Conservation (phyloP, 1,140 invertebrate genomes). For the Pararge aegeria region DNA sequence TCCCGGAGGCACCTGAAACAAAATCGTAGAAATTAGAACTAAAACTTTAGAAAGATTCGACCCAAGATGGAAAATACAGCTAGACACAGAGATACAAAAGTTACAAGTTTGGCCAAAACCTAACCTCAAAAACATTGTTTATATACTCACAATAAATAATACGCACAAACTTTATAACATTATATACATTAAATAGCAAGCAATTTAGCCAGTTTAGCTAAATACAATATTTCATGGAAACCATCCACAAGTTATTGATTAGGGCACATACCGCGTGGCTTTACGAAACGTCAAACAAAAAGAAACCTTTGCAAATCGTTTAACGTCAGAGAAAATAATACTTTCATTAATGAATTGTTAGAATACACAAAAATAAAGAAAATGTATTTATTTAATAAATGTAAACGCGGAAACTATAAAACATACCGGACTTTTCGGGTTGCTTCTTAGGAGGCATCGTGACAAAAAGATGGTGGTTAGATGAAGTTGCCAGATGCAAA, state of each 20-base stretch:
- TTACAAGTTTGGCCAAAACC: not conserved
- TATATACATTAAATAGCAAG: too few relatives aligned
- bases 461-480: constrained; percentile 73
- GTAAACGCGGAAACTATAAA: constrained; percentile 22
- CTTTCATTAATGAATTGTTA: not conserved
- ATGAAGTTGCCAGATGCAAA: constrained; percentile 41
- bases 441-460: constrained; percentile 79
- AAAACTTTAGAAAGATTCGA: too few relatives aligned
- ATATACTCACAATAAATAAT: too few relatives aligned
- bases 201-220: too few relatives aligned
- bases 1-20: constrained; percentile 48
- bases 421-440: constrained; percentile 75
- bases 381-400: constrained; percentile 1
- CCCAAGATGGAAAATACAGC: not conserved
- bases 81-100: not conserved
- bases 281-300: constrained; percentile 15
- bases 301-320: not conserved
- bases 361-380: not conserved
- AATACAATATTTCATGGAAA: not conserved
- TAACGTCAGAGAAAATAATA: not conserved
- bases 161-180: too few relatives aligned
- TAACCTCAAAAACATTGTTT: not conserved
- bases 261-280: constrained; percentile 57
- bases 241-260: not conserved
- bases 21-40: not conserved